phyloP scores from a whole-genome alignment of 2,113 vertebrate species.

The Sclerurus mexicanus region DNA sequence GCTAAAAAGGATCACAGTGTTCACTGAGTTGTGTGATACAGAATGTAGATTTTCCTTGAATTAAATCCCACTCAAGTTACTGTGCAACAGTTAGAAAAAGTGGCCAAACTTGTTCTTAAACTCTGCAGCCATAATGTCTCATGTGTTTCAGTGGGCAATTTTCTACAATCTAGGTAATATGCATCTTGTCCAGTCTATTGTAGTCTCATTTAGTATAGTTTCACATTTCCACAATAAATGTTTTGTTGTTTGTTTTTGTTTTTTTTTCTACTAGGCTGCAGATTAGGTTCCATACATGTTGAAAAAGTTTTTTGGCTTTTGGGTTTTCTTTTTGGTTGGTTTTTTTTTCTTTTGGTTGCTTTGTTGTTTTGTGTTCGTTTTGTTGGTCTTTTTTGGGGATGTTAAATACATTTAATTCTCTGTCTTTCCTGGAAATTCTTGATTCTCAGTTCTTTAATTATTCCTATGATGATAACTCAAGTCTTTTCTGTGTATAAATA shows the following conservation, averaged over 20 bases:
- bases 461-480: background rate
- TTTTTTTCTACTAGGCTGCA: background rate
- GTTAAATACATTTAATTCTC: background rate
- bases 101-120: background rate
- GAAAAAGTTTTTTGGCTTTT: background rate
- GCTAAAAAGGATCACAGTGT: background rate
- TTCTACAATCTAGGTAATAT: background rate
- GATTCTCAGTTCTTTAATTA: background rate
- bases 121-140: background rate
- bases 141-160: background rate
- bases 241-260: background rate
- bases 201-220: background rate
- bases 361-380: background rate
- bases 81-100: background rate
- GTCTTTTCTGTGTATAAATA: background rate
- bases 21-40: background rate
- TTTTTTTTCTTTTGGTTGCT: background rate
- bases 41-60: background rate
- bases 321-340: too few relatives aligned
- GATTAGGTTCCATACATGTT: background rate
- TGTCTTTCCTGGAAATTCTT: background rate
- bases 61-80: background rate
- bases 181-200: background rate
- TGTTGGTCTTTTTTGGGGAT: background rate
- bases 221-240: background rate